phyloP scores from a whole-genome alignment of 2,797 vertebrate genomes.

The Odontamblyopus lacepedii region DNA sequence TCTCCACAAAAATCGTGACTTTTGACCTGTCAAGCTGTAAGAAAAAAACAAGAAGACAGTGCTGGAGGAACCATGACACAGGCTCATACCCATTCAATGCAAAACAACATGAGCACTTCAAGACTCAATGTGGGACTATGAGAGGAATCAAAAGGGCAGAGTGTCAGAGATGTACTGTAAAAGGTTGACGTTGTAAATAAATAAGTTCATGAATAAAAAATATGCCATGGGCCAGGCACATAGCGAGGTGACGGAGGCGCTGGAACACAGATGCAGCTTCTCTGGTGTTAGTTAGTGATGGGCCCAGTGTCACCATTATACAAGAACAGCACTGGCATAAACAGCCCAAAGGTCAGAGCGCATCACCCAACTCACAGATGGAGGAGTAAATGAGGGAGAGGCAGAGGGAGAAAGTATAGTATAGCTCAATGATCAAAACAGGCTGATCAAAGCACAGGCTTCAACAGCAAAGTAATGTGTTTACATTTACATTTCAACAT shows the following conservation, averaged over 20 bases:
- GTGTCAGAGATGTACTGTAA: constrained; percentile 8
- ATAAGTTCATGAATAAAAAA: constrained; percentile 34
- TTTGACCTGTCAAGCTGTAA: background rate
- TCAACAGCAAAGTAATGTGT: background rate
- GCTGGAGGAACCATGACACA: background rate
- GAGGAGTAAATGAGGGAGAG: background rate
- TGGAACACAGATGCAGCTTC: background rate
- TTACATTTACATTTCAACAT: background rate
- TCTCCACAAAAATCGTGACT: background rate
- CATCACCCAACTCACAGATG: background rate
- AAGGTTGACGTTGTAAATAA: constrained; percentile 29
- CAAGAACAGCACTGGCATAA: background rate
- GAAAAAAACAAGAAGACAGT: background rate
- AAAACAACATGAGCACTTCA: background rate
- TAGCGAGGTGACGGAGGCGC: background rate
- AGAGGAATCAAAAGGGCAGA: constrained; percentile 8
- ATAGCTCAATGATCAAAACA: constrained; percentile 3
- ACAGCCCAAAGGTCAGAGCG: background rate
- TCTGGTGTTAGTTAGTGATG: constrained; percentile 8
- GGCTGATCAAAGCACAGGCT: background rate
- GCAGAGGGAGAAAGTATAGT: background rate
- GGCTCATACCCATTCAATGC: background rate
- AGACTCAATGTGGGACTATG: constrained; percentile 3
- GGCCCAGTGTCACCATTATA: constrained; percentile 9
- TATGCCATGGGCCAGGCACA: constrained; percentile 7